Percentiles rank a stretch among this genome's conserved stretches.
phyloP scores from a whole-genome alignment of 1,140 invertebrate genomes.

The Zaprionus davidi region DNA sequence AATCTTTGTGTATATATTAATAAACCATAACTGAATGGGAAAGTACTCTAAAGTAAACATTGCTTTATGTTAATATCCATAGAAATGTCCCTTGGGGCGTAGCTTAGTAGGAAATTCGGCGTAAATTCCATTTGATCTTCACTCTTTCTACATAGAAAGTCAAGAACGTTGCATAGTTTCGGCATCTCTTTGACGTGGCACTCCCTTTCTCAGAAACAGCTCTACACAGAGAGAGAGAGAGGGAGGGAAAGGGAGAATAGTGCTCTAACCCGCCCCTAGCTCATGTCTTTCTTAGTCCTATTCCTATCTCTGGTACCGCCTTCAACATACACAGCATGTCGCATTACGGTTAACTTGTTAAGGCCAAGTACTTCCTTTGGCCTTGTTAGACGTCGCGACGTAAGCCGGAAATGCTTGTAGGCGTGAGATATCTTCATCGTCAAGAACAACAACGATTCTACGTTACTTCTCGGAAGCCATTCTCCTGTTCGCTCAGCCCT shows the following conservation, averaged over 20 bases:
- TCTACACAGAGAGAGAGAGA: not conserved
- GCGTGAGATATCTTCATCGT: constrained; percentile 75
- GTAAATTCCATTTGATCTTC: not conserved
- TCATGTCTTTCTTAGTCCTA: not conserved
- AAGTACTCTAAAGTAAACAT: not conserved
- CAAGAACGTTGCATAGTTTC: not conserved
- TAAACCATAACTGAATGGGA: not conserved
- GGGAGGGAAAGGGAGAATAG: not conserved
- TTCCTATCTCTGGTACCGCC: not conserved
- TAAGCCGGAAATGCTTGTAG: constrained; percentile 76
- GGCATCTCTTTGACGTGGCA: not conserved
- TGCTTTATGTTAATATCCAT: not conserved
- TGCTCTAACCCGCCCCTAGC: not conserved
- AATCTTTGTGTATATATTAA: not conserved
- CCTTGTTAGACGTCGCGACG: constrained; percentile 14
- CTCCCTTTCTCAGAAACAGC: constrained; percentile 27
- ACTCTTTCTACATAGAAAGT: not conserved
- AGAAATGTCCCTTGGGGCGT: not conserved
- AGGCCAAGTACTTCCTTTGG: constrained; percentile 31
- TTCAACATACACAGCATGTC: constrained; percentile 1
- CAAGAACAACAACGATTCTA: constrained; percentile 2
- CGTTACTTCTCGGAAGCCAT: constrained; percentile 56
- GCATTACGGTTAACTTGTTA: constrained; percentile 33
- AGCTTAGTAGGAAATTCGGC: not conserved
- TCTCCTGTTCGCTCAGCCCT: constrained; percentile 14